Base-by-base conservation (phyloP, 2,797 vertebrate species). In the Remorina albescens region DNA sequence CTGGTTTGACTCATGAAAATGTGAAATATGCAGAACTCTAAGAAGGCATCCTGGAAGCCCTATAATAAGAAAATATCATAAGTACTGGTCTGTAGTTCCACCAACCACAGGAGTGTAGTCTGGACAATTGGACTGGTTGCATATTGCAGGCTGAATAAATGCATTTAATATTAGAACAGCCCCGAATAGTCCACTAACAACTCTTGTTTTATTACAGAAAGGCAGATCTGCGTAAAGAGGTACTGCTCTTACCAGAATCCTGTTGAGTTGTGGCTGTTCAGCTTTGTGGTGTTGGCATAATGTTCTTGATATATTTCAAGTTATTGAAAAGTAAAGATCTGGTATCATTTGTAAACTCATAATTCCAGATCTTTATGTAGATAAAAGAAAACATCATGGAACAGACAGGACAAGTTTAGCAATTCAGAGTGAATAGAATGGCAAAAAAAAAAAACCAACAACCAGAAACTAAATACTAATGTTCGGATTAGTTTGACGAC, bases 81-180 rank as follows among this genome's bases (percentile, higher is more conserved):
- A 78, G 55, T 74, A 15, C 59, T 44, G 34, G 50, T 71, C 64
- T 85, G 53, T 53, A 42, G 34, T 44, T 77, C 57, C 44, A n/a
- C 8, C 15, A 30, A 78, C 82, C 85, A 88, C 82, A 86, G 85
- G 70, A 83, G 51, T 71, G 23, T 25, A 54, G 67, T 53, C 61
- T 75, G 71, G 63, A 64, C 47, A 68, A 74, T 56, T 63, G 42
- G 25, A n/a, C 25, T 78, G 63, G 34, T 65, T 60, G 61, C 50
- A 74, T 50, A 76, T 59, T 74, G n/a, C 39, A 39, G 50, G 50
- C 3, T 76, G 56, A 74, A 82, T 46, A 81, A 72, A 81, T 55
- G 34, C 8, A 61, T 53, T 75, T 80, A 74, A 84, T 71, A 75
- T 84, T 64, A 83, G 58, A 69, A 53, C 54, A 50, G 39, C 47